phyloP scores from a whole-genome alignment of 1,140 invertebrate species.

The Trachymyrmex septentrionalis region DNA sequence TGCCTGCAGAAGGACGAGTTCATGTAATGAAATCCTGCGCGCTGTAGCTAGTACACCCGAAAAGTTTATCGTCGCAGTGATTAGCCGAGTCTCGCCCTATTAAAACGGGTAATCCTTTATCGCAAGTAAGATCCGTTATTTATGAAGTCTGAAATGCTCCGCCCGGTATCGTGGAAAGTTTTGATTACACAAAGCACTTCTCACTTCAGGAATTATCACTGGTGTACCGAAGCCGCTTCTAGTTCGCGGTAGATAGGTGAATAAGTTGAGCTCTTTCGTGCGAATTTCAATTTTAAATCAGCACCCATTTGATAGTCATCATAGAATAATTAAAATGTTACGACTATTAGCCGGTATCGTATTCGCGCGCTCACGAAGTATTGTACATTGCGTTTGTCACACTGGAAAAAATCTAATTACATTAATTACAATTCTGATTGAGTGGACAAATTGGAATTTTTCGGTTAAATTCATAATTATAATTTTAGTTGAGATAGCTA shows the following conservation, averaged over 20 bases:
- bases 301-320: slow-evolving; percentile 4
- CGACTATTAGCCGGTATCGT: slow-evolving; percentile 30
- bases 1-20: slow-evolving; percentile 49
- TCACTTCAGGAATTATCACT: slow-evolving; percentile 63
- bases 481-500: too few relatives aligned
- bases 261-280: slow-evolving; percentile 13
- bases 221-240: slow-evolving; percentile 29
- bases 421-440: too few relatives aligned
- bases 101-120: slow-evolving; percentile 72
- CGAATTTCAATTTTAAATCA: slow-evolving; percentile 52
- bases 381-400: not conserved
- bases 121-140: slow-evolving; percentile 64
- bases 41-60: slow-evolving; percentile 44
- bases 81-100: slow-evolving; percentile 52
- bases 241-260: slow-evolving; percentile 4
- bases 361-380: not conserved
- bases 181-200: slow-evolving; percentile 69
- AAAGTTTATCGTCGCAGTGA: slow-evolving; percentile 62
- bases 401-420: too few relatives aligned
- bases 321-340: slow-evolving; percentile 8
- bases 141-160: slow-evolving; percentile 61
- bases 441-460: too few relatives aligned
- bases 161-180: slow-evolving; percentile 67
- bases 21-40: slow-evolving; percentile 50
- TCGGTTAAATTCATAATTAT: too few relatives aligned